A percentile compares a stretch with the other conserved stretches of the same genome.
These are phyloP conservation scores for Iphiclides podalirius DNA, from an alignment of 2,888 invertebrate genomes.

Conservation along the genomic window DNA sequence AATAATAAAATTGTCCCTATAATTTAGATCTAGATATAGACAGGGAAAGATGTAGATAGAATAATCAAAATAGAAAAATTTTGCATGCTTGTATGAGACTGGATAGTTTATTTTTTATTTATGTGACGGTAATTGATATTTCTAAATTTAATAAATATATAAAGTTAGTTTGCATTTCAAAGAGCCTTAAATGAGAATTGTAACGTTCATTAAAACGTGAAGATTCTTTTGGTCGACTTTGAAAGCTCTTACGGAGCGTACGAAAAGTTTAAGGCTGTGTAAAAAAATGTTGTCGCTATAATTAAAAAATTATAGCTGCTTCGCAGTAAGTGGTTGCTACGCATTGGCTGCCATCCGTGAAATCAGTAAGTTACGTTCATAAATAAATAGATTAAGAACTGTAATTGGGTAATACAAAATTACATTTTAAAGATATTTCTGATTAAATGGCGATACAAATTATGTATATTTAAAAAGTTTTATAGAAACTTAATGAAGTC, in stretches of 20 bases:
- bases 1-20: background rate
- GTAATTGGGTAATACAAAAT: background rate
- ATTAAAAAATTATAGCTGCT: slow-evolving; percentile 7
- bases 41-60: background rate
- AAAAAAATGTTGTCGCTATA: slow-evolving; percentile 15
- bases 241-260: slow-evolving; percentile 12
- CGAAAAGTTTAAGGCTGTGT: slow-evolving; percentile 12
- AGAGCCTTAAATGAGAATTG: slow-evolving; percentile 12
- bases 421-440: too few species aligned
- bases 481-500: too few species aligned
- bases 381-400: background rate
- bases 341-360: background rate
- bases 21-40: background rate
- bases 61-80: too few species aligned
- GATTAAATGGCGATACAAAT: too few species aligned
- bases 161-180: slow-evolving; percentile 7
- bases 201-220: slow-evolving; percentile 17
- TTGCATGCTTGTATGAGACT: too few species aligned
- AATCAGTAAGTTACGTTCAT: background rate
- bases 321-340: slow-evolving; percentile 6
- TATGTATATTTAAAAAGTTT: too few species aligned
- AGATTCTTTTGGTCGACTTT: slow-evolving; percentile 13
- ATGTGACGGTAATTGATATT: too few species aligned
- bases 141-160: too few species aligned
- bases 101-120: too few species aligned